Evolutionary conservation across 2,797 vertebrate genomes (phyloP), one percentile per base, ranked within the genome.

Genomic region (Microcaecilia unicolor): DNA sequence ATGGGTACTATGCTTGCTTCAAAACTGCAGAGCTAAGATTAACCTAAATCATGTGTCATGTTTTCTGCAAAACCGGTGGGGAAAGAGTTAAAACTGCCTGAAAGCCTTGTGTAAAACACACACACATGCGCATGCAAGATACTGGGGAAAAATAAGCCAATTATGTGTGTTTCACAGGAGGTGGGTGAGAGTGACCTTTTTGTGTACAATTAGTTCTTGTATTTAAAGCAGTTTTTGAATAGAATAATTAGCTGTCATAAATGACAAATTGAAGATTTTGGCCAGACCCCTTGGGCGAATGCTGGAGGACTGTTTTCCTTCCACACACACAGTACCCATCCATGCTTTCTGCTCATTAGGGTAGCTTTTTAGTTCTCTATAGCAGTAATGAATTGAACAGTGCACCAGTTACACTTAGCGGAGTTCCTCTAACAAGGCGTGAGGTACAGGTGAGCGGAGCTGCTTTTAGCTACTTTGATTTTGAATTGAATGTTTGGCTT

Each of bases 171-270:
- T 83, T 84, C 83, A 81, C 68, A 51, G 63, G 78, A 80, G 80
- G 81, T 78, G 74, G 73, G 58, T 7, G 41, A 68, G 72, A 77
- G 64, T 77, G 74, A 91, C 87, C 85, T 91, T 89, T 91, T n/a
- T n/a, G 87, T 88, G 76, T 88, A 81, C 89, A 90, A 91, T 92
- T 89, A 91, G 86, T 88, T 86, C 64, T 84, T 84, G 91, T 90
- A 89, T 89, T 92, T 87, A 90, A 92, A 91, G 86, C 83, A 87
- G 83, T 85, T 88, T n/a, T 88, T 82, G 81, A 87, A 83, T 84
- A 80, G 82, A 90, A 88, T 87, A 84, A 94, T 92, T 91, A 90
- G 86, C 81, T 88, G 87, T 89, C 85, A 89, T 90, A 86, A 87
- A 86, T 85, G 81, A 86, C 81, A 89, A 92, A 88, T 87, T 83